Base-by-base conservation (phyloP, 2,888 invertebrate genomes). In the Lacanobia wlatinum region DNA sequence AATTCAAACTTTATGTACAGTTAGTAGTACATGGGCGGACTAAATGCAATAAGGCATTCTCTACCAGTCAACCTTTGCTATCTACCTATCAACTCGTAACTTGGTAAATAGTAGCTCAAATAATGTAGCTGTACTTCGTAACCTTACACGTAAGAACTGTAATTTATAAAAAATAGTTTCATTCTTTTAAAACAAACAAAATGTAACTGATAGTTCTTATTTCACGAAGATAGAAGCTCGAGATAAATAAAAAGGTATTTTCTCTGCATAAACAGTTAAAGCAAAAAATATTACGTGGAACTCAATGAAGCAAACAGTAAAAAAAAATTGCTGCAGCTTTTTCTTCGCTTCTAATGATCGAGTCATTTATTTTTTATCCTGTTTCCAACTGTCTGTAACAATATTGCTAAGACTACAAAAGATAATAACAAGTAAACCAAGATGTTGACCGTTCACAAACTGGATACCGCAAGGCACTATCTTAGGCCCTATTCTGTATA, bases 201-300 rank as follows among this genome's bases (percentile, higher is more conserved):
- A 46, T 16, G 9, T 28, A 8, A 28, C 28, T 40, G 14, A 76
- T 40, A 59, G 23, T 38, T n/a, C 10, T 21, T n/a, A 38, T 3
- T n/a, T 23, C 1, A 8, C n/a, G n/a, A 4, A 23, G n/a, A 61
- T 46, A 50, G n/a, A n/a, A n/a, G 3, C n/a, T 12, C 3, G 38
- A 55, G 9, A 61, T 12, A 73, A 56, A 64, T 59, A 66, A 63
- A 58, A 59, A 63, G 1, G 2, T 48, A 38, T 60, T 63, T 72
- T 50, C 53, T 46, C 12, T 50, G n/a, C 43, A 73, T 46, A 21
- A 63, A 10, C 48, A 53, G 53, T 38, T 34, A 10, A 1, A 46
- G 63, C 9, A 64, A 67, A 67, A 66, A 55, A 63, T 56, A 53
- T 59, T 48, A 46, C 21, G 16, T 62, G 12, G 12, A 67, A 46